Percentiles rank a stretch among this genome's conserved stretches.
Conservation (phyloP, 2,888 invertebrate genomes). For the Epistrophe grossulariae region DNA sequence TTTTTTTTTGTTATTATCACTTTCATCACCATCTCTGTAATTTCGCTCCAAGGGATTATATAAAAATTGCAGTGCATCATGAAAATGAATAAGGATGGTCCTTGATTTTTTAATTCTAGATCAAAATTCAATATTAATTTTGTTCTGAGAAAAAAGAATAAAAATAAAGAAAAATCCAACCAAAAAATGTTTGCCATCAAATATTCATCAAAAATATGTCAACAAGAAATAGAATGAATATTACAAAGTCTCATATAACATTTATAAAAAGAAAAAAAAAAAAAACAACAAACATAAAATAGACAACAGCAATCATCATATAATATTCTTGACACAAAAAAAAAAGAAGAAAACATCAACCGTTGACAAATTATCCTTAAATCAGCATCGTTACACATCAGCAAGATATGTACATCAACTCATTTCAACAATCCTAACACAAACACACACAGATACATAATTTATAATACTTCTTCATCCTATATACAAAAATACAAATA, state of each 20-base stretch:
- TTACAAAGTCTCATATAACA: slow-evolving; percentile 5
- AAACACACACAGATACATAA: background rate
- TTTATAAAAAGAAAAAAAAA: background rate
- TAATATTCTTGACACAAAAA: background rate
- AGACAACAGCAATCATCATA: slow-evolving; percentile 17
- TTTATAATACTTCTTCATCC: background rate
- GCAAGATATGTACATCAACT: background rate
- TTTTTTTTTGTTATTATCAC: slow-evolving; percentile 40
- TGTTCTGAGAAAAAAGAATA: background rate
- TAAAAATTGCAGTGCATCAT: background rate
- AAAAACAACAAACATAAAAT: background rate
- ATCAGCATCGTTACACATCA: slow-evolving; percentile 30
- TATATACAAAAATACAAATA: slow-evolving; percentile 12
- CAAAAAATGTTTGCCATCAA: background rate
- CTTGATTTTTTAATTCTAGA: slow-evolving; percentile 3
- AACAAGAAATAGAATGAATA: slow-evolving; percentile 34
- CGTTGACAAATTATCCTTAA: slow-evolving; percentile 26
- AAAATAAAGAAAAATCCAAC: background rate
- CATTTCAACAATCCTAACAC: background rate
- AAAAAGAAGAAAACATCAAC: slow-evolving; percentile 4
- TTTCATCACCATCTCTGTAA: background rate
- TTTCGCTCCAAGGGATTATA: slow-evolving; percentile 9
- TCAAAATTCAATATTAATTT: slow-evolving; percentile 48
- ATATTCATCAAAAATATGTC: slow-evolving; percentile 29
- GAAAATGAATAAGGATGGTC: background rate